These are phyloP conservation scores for Ophion slaviceki DNA, from an alignment of 2,888 invertebrate genomes.

Conservation along the genomic window DNA sequence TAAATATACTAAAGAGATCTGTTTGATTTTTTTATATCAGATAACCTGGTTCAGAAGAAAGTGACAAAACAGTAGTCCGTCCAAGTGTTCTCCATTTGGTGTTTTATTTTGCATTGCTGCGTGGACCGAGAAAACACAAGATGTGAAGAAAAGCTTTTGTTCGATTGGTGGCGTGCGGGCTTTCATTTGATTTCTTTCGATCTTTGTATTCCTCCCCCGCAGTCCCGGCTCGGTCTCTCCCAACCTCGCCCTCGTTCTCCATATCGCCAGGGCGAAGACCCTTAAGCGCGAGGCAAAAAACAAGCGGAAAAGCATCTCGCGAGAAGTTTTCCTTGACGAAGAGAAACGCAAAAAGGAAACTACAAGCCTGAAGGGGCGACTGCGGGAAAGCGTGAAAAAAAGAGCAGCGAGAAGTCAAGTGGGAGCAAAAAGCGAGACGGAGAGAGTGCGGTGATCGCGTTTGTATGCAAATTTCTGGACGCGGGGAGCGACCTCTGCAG, in stretches of 20 bases:
- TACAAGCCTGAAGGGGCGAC: conserved; percentile 51
- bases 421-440: conserved; percentile 52
- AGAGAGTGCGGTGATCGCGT: conserved; percentile 75
- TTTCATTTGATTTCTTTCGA: conserved; percentile 44
- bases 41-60: neutral
- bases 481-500: conserved; percentile 32
- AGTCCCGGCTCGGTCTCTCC: conserved; percentile 9
- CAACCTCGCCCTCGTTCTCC: conserved; percentile 38
- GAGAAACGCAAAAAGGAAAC: conserved; percentile 29
- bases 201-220: conserved; percentile 45
- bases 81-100: neutral
- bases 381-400: conserved; percentile 48
- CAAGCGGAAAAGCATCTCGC: conserved; percentile 29
- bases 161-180: conserved; percentile 18
- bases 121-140: conserved; percentile 39
- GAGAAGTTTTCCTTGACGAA: conserved; percentile 54
- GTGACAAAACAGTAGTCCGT: neutral
- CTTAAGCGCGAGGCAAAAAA: conserved; percentile 51
- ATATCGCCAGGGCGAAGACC: conserved; percentile 50
- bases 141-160: conserved; percentile 44
- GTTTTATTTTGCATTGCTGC: conserved; percentile 10
- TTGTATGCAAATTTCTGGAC: conserved; percentile 79
- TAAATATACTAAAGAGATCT: too few relatives aligned
- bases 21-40: too few relatives aligned
- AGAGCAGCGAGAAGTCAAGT: conserved; percentile 63